Evolutionary conservation across 2,888 invertebrate species (phyloP).

Genomic region (Monoplex corrugatus): DNA sequence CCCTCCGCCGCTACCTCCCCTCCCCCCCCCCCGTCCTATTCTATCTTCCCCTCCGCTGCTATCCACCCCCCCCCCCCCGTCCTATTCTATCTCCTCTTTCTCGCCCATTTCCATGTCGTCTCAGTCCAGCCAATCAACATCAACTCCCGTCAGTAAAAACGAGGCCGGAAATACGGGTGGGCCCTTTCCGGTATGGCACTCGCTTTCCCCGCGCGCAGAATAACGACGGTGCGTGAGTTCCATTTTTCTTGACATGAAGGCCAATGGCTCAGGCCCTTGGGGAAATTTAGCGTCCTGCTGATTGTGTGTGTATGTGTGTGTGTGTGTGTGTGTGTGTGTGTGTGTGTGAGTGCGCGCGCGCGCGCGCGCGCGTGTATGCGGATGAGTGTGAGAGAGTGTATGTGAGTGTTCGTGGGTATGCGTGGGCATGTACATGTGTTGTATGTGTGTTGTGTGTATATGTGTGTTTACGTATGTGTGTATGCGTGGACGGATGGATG

Average conservation of each 20-base stretch:
- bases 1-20: not conserved
- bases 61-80: not conserved
- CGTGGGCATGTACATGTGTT: not conserved
- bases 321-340: not conserved
- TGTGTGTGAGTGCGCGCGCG: not conserved
- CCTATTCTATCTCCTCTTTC: not conserved
- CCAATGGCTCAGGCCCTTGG: too few species aligned
- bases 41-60: not conserved
- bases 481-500: too few species aligned
- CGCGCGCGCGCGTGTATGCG: not conserved
- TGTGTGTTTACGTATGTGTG: too few species aligned
- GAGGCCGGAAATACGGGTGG: too few species aligned
- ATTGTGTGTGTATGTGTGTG: not conserved
- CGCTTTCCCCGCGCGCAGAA: too few species aligned
- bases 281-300: too few species aligned
- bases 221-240: too few species aligned
- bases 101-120: not conserved
- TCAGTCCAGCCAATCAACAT: too few species aligned
- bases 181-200: too few species aligned
- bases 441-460: too few species aligned
- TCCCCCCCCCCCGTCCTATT: not conserved
- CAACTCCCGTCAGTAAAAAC: too few species aligned
- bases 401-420: not conserved
- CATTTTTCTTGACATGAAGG: too few species aligned
- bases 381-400: not conserved